phyloP scores from a whole-genome alignment of 2,113 vertebrate species.

The Paralichthys olivaceus region DNA sequence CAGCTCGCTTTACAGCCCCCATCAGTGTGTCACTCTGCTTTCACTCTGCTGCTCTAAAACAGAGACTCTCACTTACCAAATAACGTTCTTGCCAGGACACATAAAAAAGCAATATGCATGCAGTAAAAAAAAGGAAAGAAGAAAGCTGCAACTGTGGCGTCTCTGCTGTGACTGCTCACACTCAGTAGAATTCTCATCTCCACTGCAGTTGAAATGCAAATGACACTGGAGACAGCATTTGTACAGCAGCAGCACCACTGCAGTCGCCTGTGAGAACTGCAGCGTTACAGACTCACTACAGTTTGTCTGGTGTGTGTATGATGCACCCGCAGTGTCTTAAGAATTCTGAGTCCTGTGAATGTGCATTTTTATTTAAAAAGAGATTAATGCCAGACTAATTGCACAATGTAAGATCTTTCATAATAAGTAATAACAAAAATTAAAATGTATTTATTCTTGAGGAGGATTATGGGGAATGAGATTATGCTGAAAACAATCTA shows the following conservation, averaged over 20 bases:
- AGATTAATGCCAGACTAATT: no score
- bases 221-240: conserved; percentile 58
- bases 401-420: no score
- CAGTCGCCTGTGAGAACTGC: conserved; percentile 72
- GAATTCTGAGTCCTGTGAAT: conserved; percentile 3
- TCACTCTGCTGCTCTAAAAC: conserved; percentile 25
- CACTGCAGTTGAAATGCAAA: conserved; percentile 73
- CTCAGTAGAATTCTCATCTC: conserved; percentile 43
- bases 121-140: not conserved
- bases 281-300: conserved; percentile 33
- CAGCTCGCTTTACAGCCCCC: conserved; percentile 28
- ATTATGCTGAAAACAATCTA: conserved; percentile 20
- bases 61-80: not conserved
- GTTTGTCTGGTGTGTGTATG: conserved; percentile 3
- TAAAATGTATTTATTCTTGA: conserved; percentile 18
- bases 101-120: not conserved
- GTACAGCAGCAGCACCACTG: conserved; percentile 79
- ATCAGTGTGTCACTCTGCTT: conserved; percentile 24
- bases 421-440: not conserved
- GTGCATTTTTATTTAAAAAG: not conserved
- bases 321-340: conserved; percentile 14
- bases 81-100: not conserved
- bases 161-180: conserved; percentile 17
- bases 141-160: not conserved
- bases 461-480: conserved; percentile 14